Conservation (phyloP, 2,888 invertebrate genomes). For the Prostheceraeus crozeri region DNA sequence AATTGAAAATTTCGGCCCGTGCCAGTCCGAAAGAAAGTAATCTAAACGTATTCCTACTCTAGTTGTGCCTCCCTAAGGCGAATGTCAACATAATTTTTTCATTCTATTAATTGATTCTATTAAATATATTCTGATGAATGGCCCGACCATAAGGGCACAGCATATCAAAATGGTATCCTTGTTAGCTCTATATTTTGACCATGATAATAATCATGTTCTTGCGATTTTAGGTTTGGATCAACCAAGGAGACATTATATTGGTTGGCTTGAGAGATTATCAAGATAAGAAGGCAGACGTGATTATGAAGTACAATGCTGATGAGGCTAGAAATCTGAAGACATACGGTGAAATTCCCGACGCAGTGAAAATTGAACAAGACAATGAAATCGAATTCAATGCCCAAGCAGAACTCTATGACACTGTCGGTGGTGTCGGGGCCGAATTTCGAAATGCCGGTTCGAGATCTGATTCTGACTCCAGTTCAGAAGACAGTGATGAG, state of each 20-base stretch:
- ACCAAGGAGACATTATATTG: conserved; percentile 94
- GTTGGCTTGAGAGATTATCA: conserved; percentile 93
- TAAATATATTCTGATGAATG: no score
- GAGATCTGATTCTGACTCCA: not conserved
- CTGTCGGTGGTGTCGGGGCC: not conserved
- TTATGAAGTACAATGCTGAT: conserved; percentile 95
- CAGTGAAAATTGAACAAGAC: conserved; percentile 36
- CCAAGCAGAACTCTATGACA: conserved; percentile 3
- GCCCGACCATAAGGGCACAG: no score
- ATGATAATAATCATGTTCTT: no score
- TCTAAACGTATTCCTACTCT: no score
- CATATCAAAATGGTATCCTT: no score
- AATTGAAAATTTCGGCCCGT: no score
- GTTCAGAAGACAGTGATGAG: not conserved
- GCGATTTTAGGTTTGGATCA: conserved; percentile 81
- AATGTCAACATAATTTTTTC: no score
- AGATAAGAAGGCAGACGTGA: conserved; percentile 83
- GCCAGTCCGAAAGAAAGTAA: no score
- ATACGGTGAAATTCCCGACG: conserved; percentile 35
- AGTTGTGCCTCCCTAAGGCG: no score
- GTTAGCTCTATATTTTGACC: no score
- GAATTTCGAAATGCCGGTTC: not conserved
- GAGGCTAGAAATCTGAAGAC: conserved; percentile 95
- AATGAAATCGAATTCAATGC: conserved; percentile 35
- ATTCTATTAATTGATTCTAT: no score